phyloP scores from a whole-genome alignment of 2,888 invertebrate genomes.

The Phanerotoma sp. region DNA sequence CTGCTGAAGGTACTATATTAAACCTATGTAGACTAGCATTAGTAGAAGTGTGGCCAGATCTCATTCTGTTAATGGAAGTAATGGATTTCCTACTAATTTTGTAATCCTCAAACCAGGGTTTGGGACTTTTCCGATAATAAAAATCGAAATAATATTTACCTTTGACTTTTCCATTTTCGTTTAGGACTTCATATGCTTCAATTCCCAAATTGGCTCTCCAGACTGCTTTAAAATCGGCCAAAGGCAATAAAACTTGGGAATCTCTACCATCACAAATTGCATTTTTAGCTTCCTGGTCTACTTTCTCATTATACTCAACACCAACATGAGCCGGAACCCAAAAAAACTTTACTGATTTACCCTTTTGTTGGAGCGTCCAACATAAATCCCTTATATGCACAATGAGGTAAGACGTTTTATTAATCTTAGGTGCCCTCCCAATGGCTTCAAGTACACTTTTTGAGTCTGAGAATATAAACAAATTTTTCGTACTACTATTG shows the following conservation, averaged over 20 bases:
- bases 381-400: not conserved
- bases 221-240: not conserved
- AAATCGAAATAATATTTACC: not conserved
- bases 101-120: not conserved
- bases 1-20: not conserved
- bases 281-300: constrained; percentile 17
- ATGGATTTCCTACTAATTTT: not conserved
- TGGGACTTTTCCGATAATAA: not conserved
- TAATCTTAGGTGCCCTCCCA: not conserved
- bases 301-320: constrained; percentile 27
- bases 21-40: not conserved
- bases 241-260: not conserved
- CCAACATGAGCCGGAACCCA: constrained; percentile 32
- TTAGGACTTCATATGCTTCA: not conserved
- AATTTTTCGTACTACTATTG: not conserved
- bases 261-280: not conserved
- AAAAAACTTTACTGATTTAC: constrained; percentile 13
- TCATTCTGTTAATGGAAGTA: not conserved
- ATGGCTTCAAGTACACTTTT: constrained; percentile 21
- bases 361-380: not conserved
- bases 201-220: not conserved
- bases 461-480: constrained; percentile 24
- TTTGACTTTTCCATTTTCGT: not conserved
- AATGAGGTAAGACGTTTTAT: not conserved
- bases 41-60: not conserved